Evolutionary conservation across 2,888 invertebrate species (phyloP).

Genomic region (Chrysomela aeneicollis): DNA sequence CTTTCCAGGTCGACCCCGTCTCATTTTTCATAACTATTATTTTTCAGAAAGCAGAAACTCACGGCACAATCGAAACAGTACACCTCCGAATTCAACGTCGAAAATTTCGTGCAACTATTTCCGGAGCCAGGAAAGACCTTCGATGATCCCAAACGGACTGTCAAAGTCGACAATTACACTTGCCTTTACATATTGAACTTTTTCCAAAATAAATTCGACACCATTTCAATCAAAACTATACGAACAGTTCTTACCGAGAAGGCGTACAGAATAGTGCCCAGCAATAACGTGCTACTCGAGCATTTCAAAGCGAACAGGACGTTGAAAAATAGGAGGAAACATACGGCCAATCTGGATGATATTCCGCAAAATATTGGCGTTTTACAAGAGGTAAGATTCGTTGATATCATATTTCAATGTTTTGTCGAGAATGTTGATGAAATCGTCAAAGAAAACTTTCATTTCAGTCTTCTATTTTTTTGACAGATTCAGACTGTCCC

Average conservation of each 20-base stretch:
- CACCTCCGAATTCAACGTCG: constrained; percentile 59
- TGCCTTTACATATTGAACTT: constrained; percentile 35
- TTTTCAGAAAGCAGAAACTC: constrained; percentile 50
- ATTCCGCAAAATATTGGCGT: constrained; percentile 51
- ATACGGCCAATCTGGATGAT: constrained; percentile 22
- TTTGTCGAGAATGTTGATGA: too few relatives aligned
- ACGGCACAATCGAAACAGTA: constrained; percentile 60
- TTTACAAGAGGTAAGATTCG: constrained; percentile 54
- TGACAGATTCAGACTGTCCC: too few relatives aligned
- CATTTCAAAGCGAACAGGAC: not conserved
- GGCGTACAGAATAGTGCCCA: constrained; percentile 17
- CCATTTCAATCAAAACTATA: constrained; percentile 34
- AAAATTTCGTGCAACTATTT: constrained; percentile 60
- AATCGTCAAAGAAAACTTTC: too few relatives aligned
- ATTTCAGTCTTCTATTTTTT: too few relatives aligned
- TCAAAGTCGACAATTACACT: constrained; percentile 18
- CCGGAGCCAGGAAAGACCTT: constrained; percentile 59
- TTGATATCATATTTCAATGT: too few relatives aligned
- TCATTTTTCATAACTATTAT: too few relatives aligned
- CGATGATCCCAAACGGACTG: constrained; percentile 38
- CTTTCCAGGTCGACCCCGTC: constrained; percentile 19
- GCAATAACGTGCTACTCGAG: constrained; percentile 13
- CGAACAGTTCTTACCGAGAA: constrained; percentile 6
- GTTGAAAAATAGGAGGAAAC: constrained; percentile 29
- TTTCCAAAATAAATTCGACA: constrained; percentile 42